phyloP scores from a whole-genome alignment of 92 coral and sea anemone species.

The Micromussa lordhowensis region DNA sequence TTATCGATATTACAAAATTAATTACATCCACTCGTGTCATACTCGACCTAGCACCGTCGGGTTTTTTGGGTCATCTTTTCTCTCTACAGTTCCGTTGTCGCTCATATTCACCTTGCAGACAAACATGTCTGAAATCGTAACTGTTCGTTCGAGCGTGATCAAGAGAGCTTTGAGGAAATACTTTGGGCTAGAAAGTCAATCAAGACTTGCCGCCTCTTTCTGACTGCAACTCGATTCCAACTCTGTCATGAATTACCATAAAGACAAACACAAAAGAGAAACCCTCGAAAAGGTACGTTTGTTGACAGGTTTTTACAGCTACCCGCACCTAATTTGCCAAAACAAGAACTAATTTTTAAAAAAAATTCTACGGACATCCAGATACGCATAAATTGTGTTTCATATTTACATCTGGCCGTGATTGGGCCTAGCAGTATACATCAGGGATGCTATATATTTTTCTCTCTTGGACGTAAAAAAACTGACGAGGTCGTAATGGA shows the following conservation, averaged over 20 bases:
- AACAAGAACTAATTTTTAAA: background rate
- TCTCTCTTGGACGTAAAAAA: background rate
- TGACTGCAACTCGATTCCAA: background rate
- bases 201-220: background rate
- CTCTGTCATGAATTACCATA: constrained; percentile 6
- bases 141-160: background rate
- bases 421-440: background rate
- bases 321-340: background rate
- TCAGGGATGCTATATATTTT: background rate
- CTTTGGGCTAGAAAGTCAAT: background rate
- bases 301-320: background rate
- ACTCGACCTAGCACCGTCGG: constrained; percentile 2
- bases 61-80: background rate
- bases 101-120: background rate
- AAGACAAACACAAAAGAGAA: constrained; percentile 23
- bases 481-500: too few relatives aligned
- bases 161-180: background rate
- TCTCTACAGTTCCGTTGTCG: background rate
- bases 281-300: constrained; percentile 39
- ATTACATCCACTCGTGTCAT: constrained; percentile 6
- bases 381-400: background rate
- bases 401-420: background rate
- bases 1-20: constrained; percentile 41
- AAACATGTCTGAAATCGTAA: background rate
- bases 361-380: background rate